A percentile compares a stretch with the other conserved stretches of the same genome.
phyloP scores from a whole-genome alignment of 2,797 vertebrate genomes.

The Gadopsis marmoratus region DNA sequence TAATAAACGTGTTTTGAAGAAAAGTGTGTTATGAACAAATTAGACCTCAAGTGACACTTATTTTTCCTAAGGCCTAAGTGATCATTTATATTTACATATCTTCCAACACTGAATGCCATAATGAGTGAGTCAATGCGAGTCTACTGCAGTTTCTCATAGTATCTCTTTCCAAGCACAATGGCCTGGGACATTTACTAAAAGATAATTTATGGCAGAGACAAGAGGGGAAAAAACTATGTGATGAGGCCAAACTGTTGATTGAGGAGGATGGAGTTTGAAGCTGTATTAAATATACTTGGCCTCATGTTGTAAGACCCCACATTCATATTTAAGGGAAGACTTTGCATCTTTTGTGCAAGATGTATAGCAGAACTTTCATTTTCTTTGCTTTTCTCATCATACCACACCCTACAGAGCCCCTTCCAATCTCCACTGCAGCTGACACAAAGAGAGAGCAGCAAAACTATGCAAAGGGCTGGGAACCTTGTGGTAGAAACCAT shows the following conservation, averaged over 20 bases:
- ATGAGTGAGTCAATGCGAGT: background rate
- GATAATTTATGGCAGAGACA: slow-evolving; percentile 23
- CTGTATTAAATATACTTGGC: background rate
- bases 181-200: slow-evolving; percentile 24
- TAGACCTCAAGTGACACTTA: background rate
- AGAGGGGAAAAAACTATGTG: slow-evolving; percentile 11
- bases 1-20: background rate
- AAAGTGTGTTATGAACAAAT: slow-evolving; percentile 3
- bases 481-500: slow-evolving; percentile 35
- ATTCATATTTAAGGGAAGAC: slow-evolving; percentile 15
- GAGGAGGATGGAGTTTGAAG: background rate
- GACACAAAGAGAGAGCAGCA: background rate
- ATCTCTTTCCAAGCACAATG: slow-evolving; percentile 12
- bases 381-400: slow-evolving; percentile 5
- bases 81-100: background rate
- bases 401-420: background rate
- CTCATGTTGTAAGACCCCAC: background rate
- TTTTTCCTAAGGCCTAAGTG: background rate
- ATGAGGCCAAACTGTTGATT: slow-evolving; percentile 34
- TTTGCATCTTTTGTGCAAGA: slow-evolving; percentile 1
- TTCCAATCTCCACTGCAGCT: slow-evolving; percentile 24
- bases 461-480: background rate
- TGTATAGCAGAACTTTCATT: background rate
- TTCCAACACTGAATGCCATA: slow-evolving; percentile 2
- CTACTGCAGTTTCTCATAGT: slow-evolving; percentile 1